Percentiles rank a stretch among this genome's conserved stretches.
Conservation (phyloP, 2,888 invertebrate species). For the Selenia dentaria region DNA sequence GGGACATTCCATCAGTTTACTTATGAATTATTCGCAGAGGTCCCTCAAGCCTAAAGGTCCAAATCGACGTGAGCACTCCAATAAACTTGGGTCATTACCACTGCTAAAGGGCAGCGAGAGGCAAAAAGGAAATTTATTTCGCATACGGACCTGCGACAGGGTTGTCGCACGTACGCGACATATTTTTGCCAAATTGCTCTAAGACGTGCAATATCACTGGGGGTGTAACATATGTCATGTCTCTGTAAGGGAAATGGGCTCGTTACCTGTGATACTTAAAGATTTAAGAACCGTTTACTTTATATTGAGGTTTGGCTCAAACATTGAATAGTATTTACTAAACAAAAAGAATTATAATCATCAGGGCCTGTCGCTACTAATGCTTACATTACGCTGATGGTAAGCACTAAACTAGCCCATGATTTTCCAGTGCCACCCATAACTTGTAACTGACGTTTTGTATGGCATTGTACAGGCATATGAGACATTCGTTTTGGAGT, state of each 20-base stretch:
- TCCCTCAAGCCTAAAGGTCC: slow-evolving; percentile 17
- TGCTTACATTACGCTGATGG: no score
- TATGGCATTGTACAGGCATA: no score
- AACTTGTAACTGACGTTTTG: no score
- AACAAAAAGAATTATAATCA: no score
- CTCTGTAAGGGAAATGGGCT: no score
- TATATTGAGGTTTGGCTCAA: no score
- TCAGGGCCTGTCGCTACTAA: no score
- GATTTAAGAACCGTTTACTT: no score
- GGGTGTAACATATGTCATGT: background rate
- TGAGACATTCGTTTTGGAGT: no score
- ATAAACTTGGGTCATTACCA: slow-evolving; percentile 28
- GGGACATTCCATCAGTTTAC: slow-evolving; percentile 5
- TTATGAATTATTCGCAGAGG: slow-evolving; percentile 27
- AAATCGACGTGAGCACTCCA: slow-evolving; percentile 21
- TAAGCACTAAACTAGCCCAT: no score
- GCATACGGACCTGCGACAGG: background rate
- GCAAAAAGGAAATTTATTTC: slow-evolving; percentile 5
- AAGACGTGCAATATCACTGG: slow-evolving; percentile 3
- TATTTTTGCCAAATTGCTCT: slow-evolving; percentile 10
- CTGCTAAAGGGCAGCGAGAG: slow-evolving; percentile 15
- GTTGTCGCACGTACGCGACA: slow-evolving; percentile 13
- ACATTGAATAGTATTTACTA: no score
- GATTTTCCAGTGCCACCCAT: no score
- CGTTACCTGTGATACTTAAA: background rate